These are phyloP conservation scores for Tetragnatha montana DNA, from an alignment of 2,888 invertebrate species.

Conservation along the genomic window DNA sequence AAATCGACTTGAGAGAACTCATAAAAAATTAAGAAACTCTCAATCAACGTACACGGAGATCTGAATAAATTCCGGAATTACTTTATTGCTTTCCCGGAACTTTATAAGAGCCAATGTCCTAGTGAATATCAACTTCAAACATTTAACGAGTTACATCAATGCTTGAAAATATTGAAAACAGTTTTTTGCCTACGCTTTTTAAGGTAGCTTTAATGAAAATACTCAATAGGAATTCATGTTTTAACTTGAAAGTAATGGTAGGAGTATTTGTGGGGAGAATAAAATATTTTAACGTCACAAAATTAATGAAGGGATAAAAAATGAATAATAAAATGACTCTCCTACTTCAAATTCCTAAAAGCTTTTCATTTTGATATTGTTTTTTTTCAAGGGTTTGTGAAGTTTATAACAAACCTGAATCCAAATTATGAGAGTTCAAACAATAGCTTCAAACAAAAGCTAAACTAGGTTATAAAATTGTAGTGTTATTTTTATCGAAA, in stretches of 20 bases:
- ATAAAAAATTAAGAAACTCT: no score
- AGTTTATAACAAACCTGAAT: conserved; percentile 57
- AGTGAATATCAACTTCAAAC: not conserved
- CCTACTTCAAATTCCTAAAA: conserved; percentile 50
- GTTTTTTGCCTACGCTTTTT: not conserved
- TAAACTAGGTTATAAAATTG: conserved; percentile 71
- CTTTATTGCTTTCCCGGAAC: no score
- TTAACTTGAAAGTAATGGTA: not conserved
- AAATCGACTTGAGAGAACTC: no score
- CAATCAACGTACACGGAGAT: no score
- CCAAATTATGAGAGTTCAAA: conserved; percentile 68
- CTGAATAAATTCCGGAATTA: no score
- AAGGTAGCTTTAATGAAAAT: not conserved
- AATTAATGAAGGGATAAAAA: conserved; percentile 32
- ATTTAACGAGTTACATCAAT: not conserved
- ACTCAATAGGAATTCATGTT: not conserved
- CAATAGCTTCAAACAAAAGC: conserved; percentile 67
- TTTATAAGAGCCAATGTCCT: no score
- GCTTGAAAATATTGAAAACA: not conserved
- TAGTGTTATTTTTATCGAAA: conserved; percentile 70
- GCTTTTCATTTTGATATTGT: conserved; percentile 32
- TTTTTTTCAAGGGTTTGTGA: conserved; percentile 28
- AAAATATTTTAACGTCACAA: conserved; percentile 22
- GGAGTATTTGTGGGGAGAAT: not conserved
- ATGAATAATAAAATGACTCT: conserved; percentile 44